A percentile compares a stretch with the other conserved stretches of the same genome.
Conservation (phyloP, 2,113 vertebrate species). For the Leptobrachium leishanense region DNA sequence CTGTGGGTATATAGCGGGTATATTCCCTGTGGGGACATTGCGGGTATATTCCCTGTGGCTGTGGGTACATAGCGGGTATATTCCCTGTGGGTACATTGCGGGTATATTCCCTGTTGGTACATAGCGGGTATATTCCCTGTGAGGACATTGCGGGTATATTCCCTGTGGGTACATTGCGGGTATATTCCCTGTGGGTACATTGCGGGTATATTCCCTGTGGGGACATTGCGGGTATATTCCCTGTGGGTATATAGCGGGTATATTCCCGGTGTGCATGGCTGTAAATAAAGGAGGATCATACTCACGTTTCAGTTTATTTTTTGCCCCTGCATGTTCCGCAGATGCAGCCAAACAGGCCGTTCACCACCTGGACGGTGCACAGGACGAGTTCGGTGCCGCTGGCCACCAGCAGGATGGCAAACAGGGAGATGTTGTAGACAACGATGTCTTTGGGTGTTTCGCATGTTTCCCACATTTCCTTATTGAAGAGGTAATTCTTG, state of each 20-base stretch:
- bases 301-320: not conserved
- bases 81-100: not conserved
- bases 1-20: not conserved
- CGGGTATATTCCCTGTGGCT: not conserved
- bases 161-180: not conserved
- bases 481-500: slow-evolving; percentile 12
- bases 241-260: not conserved
- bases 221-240: not conserved
- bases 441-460: not conserved
- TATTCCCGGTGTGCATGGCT: not conserved
- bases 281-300: not conserved
- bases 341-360: slow-evolving; percentile 19
- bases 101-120: not conserved
- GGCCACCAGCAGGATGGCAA: slow-evolving; percentile 3
- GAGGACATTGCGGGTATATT: not conserved
- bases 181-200: slow-evolving; percentile 2
- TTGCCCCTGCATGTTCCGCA: slow-evolving; percentile 28
- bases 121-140: slow-evolving; percentile 1
- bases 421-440: slow-evolving; percentile 20
- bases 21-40: not conserved
- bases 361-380: slow-evolving; percentile 16
- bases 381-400: slow-evolving; percentile 10
- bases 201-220: not conserved
- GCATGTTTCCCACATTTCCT: not conserved
- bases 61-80: not conserved